Evolutionary conservation across 2,888 invertebrate genomes (phyloP).

Genomic region (Eupithecia tripunctaria): DNA sequence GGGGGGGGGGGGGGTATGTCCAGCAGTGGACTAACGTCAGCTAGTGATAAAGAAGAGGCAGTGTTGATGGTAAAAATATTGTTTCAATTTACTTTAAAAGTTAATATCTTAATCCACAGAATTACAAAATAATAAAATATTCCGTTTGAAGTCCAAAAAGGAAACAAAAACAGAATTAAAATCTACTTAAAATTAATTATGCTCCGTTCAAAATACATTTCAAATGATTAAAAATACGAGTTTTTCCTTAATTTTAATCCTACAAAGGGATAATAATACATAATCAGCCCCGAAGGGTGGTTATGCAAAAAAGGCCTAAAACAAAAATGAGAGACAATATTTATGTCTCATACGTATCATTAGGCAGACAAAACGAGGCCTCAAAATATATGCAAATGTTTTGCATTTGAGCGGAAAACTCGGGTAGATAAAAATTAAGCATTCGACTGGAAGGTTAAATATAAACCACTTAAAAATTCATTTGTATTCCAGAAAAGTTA

Average conservation of each 20-base stretch:
- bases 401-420: constrained; percentile 47
- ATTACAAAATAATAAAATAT: constrained; percentile 28
- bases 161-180: constrained; percentile 30
- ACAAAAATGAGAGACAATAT: constrained; percentile 70
- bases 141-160: constrained; percentile 30
- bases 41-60: not conserved
- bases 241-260: constrained; percentile 54
- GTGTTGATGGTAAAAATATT: not conserved
- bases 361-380: constrained; percentile 71
- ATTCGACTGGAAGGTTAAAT: constrained; percentile 31
- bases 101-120: not conserved
- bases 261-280: constrained; percentile 50
- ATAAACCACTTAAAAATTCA: not conserved
- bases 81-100: not conserved
- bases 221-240: constrained; percentile 47
- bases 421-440: constrained; percentile 15
- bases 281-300: constrained; percentile 58
- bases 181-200: constrained; percentile 41
- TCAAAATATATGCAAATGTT: constrained; percentile 74
- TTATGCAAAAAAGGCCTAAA: constrained; percentile 63
- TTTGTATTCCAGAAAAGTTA: not conserved
- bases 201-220: constrained; percentile 48
- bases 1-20: not conserved
- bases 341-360: constrained; percentile 74
- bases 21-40: not conserved